Evolutionary conservation across 92 coral and sea anemone species (phyloP), one percentile per base, ranked within the genome.

Genomic region (Ricordea florida): DNA sequence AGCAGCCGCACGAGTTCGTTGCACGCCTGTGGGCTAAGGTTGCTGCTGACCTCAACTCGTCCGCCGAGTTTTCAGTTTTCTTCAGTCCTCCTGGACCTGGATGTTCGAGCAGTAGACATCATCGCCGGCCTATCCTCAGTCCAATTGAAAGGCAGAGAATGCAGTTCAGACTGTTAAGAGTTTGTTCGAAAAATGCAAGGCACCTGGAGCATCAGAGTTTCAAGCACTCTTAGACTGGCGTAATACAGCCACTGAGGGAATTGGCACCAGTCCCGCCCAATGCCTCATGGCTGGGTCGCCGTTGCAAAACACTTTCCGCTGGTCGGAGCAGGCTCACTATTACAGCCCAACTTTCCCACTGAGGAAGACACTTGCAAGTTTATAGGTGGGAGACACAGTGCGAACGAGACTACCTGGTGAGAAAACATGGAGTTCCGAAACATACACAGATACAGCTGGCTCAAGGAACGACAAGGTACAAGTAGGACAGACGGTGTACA

Each of bases 151-250:
- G 53, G 62, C 87, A 9, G 79, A 70, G 70, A 80, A 71, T 18
- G 78, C 85, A 0, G 85, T 80, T 51, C 79, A 80, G 72, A 79
- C 70, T 10, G 47, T 78, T 13, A 79, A 80, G 34, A 35, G 72
- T 10, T 28, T 80, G 31, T 70, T 80, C 20, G 30, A 0, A 11
- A 79, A 79, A 45, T 79, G 85, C 42, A 79, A 79, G 71, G 27
- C 71, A 40, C 69, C 85, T 0, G 65, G 72, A 3, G 48, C 32
- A 42, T 79, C 85, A 3, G 85, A 69, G 21, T 79, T 69, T 33
- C 85, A 68, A 3, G 85, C 85, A 11, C 81, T 74, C 2, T 56
- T 74, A 8, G 81, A 79, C 63, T 79, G 85, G 78, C 72, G 78
- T 9, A 79, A 79, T 47, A 79, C 65, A 38, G 71, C 85, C 7